These are phyloP conservation scores for Platygyra sinensis DNA, from an alignment of 64 coral and sea anemone species.

Conservation along the genomic window DNA sequence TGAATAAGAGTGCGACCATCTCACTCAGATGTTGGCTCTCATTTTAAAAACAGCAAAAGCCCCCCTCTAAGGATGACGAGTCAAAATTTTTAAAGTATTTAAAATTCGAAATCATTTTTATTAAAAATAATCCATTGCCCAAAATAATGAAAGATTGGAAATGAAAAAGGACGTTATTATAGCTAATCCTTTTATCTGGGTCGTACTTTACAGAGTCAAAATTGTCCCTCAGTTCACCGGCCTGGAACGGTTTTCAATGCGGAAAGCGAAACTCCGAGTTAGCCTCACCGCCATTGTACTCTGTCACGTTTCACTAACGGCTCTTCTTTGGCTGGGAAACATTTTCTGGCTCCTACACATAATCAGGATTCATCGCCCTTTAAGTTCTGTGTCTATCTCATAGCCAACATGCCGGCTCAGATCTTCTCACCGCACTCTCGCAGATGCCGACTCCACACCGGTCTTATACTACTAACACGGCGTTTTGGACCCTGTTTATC, in stretches of 20 bases:
- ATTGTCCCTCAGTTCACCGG: background rate
- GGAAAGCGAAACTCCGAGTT: background rate
- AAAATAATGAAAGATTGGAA: too few relatives aligned
- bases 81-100: too few relatives aligned
- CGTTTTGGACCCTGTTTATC: constrained; percentile 46
- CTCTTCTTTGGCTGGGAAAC: constrained; percentile 21
- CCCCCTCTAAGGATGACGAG: too few relatives aligned
- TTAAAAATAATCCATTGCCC: too few relatives aligned
- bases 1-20: too few relatives aligned
- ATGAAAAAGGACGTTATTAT: too few relatives aligned
- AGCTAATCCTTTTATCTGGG: background rate
- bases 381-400: constrained; percentile 4
- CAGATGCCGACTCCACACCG: constrained; percentile 34
- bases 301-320: background rate
- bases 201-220: background rate
- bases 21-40: too few relatives aligned
- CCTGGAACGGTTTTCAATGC: background rate
- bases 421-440: constrained; percentile 32
- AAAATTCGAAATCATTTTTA: too few relatives aligned
- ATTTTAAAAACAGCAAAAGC: too few relatives aligned
- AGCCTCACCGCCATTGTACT: constrained; percentile 20
- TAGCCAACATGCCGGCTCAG: constrained; percentile 45
- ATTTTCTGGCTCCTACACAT: background rate
- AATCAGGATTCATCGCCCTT: background rate
- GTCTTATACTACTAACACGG: constrained; percentile 40